These are phyloP conservation scores for Megaceryle alcyon DNA, from an alignment of 2,797 vertebrate species.

Conservation along the genomic window DNA sequence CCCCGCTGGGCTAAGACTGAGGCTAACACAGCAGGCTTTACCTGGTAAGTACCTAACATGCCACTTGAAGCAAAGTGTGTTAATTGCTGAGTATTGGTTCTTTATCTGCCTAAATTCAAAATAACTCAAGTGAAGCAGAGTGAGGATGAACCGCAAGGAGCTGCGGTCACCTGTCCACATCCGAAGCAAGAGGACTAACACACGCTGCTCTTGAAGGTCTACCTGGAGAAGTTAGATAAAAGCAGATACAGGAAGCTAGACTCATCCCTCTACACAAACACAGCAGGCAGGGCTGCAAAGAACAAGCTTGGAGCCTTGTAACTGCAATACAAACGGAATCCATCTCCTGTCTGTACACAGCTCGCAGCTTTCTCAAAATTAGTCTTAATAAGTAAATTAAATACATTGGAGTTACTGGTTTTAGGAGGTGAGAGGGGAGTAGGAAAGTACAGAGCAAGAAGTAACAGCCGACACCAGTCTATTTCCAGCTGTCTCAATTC, in stretches of 20 bases:
- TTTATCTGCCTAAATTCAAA: not conserved
- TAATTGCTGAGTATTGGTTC: not conserved
- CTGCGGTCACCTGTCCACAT: not conserved
- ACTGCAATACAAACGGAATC: no score
- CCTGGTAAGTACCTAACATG: constrained; percentile 26
- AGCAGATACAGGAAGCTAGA: not conserved
- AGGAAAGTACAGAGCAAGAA: not conserved
- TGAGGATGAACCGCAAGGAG: not conserved
- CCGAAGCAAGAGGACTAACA: not conserved
- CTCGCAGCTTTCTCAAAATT: not conserved
- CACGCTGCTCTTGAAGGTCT: not conserved
- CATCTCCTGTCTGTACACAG: no score
- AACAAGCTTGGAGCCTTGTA: not conserved
- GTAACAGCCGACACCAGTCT: not conserved
- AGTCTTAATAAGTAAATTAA: not conserved
- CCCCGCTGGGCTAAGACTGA: constrained; percentile 39
- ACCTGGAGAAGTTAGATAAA: not conserved
- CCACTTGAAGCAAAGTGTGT: not conserved
- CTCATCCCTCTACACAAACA: not conserved
- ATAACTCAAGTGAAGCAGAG: not conserved
- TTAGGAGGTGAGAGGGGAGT: not conserved
- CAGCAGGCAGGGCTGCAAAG: not conserved
- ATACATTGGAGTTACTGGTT: not conserved
- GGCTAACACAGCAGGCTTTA: constrained; percentile 24
- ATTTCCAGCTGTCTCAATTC: not conserved